Conservation (phyloP, 2,888 invertebrate genomes). For the Macrophya alboannulata region DNA sequence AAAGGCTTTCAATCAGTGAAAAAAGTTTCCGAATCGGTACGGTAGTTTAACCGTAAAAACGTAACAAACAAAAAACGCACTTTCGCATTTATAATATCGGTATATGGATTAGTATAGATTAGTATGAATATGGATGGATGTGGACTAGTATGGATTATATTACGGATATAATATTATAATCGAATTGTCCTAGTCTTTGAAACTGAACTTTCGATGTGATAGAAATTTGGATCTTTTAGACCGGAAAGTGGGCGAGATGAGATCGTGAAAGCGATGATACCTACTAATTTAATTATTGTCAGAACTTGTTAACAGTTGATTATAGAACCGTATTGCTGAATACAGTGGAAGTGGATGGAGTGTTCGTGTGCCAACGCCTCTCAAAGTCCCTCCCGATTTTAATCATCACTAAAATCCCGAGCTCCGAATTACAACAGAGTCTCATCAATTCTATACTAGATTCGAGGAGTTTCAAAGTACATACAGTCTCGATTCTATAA, state of each 20-base stretch:
- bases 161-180: not conserved
- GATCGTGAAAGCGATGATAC: slow-evolving; percentile 10
- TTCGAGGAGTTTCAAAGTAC: slow-evolving; percentile 1
- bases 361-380: not conserved
- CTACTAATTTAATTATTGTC: slow-evolving; percentile 19
- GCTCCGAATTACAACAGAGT: not conserved
- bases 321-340: not conserved
- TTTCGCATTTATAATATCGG: no score
- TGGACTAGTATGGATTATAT: no score
- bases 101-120: no score
- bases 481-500: slow-evolving; percentile 11
- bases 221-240: not conserved
- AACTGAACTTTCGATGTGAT: not conserved
- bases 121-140: no score
- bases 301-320: slow-evolving; percentile 19
- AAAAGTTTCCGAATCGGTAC: no score
- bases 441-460: slow-evolving; percentile 3
- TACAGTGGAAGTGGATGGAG: not conserved
- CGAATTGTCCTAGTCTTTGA: not conserved
- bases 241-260: not conserved
- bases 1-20: no score
- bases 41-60: no score
- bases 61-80: no score
- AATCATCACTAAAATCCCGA: slow-evolving; percentile 8
- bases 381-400: not conserved